phyloP scores from a whole-genome alignment of 2,888 invertebrate genomes.

The Dicyrtoma fusca region DNA sequence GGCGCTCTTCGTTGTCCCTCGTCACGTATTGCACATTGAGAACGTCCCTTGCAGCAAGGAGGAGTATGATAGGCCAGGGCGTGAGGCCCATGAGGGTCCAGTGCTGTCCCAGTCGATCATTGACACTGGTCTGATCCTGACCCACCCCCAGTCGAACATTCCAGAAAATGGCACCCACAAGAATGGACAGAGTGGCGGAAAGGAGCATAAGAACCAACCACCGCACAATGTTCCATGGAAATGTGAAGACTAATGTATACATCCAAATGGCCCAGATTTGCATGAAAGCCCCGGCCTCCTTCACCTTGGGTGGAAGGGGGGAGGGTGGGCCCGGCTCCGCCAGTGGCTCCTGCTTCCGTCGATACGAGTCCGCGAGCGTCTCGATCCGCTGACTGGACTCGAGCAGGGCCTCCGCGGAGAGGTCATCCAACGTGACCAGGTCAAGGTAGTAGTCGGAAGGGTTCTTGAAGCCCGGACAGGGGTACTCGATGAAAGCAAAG shows the following conservation, averaged over 20 bases:
- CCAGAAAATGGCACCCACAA: constrained; percentile 87
- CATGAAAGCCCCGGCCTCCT: constrained; percentile 68
- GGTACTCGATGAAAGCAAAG: constrained; percentile 87
- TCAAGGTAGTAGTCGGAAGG: constrained; percentile 87
- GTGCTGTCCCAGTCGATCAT: constrained; percentile 77
- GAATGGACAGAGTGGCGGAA: constrained; percentile 78
- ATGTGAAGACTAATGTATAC: constrained; percentile 72
- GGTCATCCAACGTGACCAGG: constrained; percentile 76
- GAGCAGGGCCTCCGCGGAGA: constrained; percentile 90
- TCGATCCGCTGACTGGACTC: constrained; percentile 93
- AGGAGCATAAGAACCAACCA: constrained; percentile 78
- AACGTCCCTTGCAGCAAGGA: constrained; percentile 64
- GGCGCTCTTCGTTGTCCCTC: constrained; percentile 76
- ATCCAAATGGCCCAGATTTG: constrained; percentile 73
- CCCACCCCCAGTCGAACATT: constrained; percentile 73
- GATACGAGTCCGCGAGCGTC: constrained; percentile 80
- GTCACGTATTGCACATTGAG: constrained; percentile 67
- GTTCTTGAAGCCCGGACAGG: constrained; percentile 94
- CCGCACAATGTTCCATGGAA: constrained; percentile 79
- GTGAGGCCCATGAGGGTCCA: constrained; percentile 78
- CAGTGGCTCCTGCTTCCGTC: constrained; percentile 68
- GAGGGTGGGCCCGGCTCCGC: constrained; percentile 79
- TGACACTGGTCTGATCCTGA: constrained; percentile 59
- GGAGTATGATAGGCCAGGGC: constrained; percentile 76
- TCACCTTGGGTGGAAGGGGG: constrained; percentile 70